These are phyloP conservation scores for Drosophila meridiana DNA, from an alignment of 2,888 invertebrate genomes.

Conservation along the genomic window DNA sequence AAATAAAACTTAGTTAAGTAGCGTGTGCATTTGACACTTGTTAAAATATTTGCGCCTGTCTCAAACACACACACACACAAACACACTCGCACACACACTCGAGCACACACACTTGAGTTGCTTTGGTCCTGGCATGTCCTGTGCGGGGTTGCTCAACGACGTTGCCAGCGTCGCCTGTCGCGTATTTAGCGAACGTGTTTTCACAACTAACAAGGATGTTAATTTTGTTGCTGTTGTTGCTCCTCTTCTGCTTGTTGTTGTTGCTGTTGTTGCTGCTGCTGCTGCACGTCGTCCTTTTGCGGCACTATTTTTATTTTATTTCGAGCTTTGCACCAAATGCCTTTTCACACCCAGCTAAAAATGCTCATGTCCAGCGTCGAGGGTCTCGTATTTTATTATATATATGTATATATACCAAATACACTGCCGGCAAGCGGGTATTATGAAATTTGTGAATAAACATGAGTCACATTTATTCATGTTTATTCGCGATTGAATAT, in stretches of 20 bases:
- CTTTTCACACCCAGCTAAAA: conserved; percentile 75
- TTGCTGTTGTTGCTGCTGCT: conserved; percentile 50
- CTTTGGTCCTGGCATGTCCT: conserved; percentile 19
- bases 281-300: conserved; percentile 54
- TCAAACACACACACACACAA: conserved; percentile 43
- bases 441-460: neutral
- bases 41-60: conserved; percentile 85
- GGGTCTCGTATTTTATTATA: conserved; percentile 50
- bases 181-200: conserved; percentile 83
- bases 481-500: too few relatives aligned
- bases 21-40: conserved; percentile 86
- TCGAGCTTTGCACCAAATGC: conserved; percentile 74
- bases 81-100: conserved; percentile 13
- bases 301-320: conserved; percentile 61
- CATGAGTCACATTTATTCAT: too few relatives aligned
- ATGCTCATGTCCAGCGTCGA: conserved; percentile 61
- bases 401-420: conserved; percentile 1
- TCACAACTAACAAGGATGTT: conserved; percentile 83
- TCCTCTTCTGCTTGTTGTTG: conserved; percentile 10
- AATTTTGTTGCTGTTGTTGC: conserved; percentile 70
- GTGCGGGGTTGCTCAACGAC: conserved; percentile 53
- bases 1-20: conserved; percentile 78
- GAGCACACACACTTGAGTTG: conserved; percentile 53
- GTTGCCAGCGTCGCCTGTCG: conserved; percentile 41
- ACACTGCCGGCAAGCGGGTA: conserved; percentile 20